phyloP scores from a whole-genome alignment of 2,888 invertebrate species.

The Andrena fulva region DNA sequence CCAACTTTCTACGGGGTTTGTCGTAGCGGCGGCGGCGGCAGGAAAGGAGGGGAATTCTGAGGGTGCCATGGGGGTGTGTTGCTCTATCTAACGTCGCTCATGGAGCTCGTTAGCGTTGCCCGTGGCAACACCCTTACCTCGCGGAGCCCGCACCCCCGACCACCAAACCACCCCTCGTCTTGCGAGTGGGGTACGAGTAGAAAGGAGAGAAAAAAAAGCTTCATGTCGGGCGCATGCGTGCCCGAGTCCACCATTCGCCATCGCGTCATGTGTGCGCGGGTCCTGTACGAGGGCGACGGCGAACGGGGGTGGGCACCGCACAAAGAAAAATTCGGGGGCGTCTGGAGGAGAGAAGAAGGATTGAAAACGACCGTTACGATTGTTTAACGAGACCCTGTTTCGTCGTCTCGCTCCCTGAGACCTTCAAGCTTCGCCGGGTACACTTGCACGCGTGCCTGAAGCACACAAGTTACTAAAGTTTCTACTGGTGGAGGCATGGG shows the following conservation, averaged over 20 bases:
- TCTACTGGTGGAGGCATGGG: not conserved
- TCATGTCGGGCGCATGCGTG: slow-evolving; percentile 72
- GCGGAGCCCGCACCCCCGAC: slow-evolving; percentile 72
- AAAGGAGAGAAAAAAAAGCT: slow-evolving; percentile 68
- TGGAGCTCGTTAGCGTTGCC: slow-evolving; percentile 85
- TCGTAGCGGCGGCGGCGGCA: slow-evolving; percentile 50
- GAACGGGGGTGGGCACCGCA: slow-evolving; percentile 40
- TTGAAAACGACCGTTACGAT: slow-evolving; percentile 56
- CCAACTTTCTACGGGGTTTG: slow-evolving; percentile 77
- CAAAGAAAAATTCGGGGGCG: slow-evolving; percentile 72
- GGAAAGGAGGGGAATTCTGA: slow-evolving; percentile 60
- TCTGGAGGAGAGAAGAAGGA: slow-evolving; percentile 54
- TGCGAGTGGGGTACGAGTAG: slow-evolving; percentile 63
- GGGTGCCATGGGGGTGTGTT: slow-evolving; percentile 77
- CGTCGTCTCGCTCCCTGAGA: slow-evolving; percentile 22
- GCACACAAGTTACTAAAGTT: not conserved
- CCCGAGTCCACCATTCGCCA: slow-evolving; percentile 70
- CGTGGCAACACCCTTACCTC: slow-evolving; percentile 82
- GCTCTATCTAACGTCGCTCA: slow-evolving; percentile 84
- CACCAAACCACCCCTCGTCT: slow-evolving; percentile 75
- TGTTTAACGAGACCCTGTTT: slow-evolving; percentile 64
- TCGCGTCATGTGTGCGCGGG: slow-evolving; percentile 75
- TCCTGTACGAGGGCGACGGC: slow-evolving; percentile 56
- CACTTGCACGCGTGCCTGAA: not conserved
- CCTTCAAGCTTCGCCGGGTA: not conserved